phyloP scores from a whole-genome alignment of 2,888 invertebrate genomes.

The Euclidia mi region DNA sequence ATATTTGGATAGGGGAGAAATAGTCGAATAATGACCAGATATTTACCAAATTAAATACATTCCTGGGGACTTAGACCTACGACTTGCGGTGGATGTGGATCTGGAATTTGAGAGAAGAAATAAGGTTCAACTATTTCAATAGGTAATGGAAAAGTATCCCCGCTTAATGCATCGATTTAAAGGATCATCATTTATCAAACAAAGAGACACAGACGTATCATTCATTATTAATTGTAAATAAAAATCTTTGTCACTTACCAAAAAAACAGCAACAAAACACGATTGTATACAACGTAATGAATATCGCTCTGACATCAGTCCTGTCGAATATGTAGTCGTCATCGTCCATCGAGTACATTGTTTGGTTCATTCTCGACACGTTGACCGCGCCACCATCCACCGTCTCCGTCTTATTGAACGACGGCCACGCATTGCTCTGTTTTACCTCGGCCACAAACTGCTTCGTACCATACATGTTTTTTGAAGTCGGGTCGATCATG shows the following conservation, averaged over 20 bases:
- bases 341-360: slow-evolving; percentile 66
- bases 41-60: no score
- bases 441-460: slow-evolving; percentile 68
- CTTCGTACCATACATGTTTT: slow-evolving; percentile 72
- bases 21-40: no score
- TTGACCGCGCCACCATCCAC: slow-evolving; percentile 52
- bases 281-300: slow-evolving; percentile 93
- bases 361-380: slow-evolving; percentile 68
- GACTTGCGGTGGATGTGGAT: no score
- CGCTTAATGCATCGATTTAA: no score
- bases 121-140: no score
- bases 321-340: slow-evolving; percentile 94
- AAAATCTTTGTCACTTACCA: slow-evolving; percentile 90
- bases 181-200: no score
- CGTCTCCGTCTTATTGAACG: slow-evolving; percentile 63
- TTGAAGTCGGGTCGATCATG: slow-evolving; percentile 54
- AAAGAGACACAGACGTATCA: not conserved
- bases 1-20: no score
- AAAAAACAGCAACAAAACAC: slow-evolving; percentile 96
- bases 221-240: not conserved
- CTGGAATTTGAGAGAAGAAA: no score
- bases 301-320: slow-evolving; percentile 92
- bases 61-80: no score
- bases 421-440: slow-evolving; percentile 60
- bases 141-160: no score